These are phyloP conservation scores for Pimephales promelas DNA, from an alignment of 2,113 vertebrate genomes.

Conservation along the genomic window DNA sequence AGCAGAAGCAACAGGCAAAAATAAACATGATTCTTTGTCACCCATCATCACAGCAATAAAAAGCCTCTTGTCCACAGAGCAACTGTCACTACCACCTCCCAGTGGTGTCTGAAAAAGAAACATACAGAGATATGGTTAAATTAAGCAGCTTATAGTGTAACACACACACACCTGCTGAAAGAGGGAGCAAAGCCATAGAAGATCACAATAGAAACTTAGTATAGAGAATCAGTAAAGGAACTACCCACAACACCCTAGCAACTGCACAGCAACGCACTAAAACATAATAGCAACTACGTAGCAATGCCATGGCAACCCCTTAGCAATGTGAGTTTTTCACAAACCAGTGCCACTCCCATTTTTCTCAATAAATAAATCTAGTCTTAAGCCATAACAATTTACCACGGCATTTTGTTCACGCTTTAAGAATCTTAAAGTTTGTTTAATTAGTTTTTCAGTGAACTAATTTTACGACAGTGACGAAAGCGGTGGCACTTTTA, in stretches of 20 bases:
- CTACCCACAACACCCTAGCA: too few species aligned
- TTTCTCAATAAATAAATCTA: not conserved
- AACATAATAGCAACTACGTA: not conserved
- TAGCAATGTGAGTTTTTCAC: not conserved
- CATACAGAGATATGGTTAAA: not conserved
- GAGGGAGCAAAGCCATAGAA: too few species aligned
- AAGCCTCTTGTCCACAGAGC: not conserved
- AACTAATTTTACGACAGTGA: not conserved
- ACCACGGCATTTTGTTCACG: not conserved
- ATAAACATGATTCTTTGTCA: slow-evolving; percentile 30
- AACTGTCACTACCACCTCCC: not conserved
- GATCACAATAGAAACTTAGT: too few species aligned
- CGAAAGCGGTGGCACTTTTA: not conserved
- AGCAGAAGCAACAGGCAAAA: not conserved
- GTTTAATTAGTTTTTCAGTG: not conserved
- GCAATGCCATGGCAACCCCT: not conserved
- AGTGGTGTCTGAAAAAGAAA: slow-evolving; percentile 19
- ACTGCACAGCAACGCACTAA: too few species aligned
- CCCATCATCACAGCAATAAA: slow-evolving; percentile 45
- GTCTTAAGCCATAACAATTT: not conserved
- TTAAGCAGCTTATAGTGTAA: not conserved
- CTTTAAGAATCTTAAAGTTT: not conserved
- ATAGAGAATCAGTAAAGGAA: too few species aligned
- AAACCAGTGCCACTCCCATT: not conserved
- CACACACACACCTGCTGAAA: too few species aligned